These are phyloP conservation scores for Drosophila eohydei DNA, from an alignment of 2,888 invertebrate species.

Conservation along the genomic window DNA sequence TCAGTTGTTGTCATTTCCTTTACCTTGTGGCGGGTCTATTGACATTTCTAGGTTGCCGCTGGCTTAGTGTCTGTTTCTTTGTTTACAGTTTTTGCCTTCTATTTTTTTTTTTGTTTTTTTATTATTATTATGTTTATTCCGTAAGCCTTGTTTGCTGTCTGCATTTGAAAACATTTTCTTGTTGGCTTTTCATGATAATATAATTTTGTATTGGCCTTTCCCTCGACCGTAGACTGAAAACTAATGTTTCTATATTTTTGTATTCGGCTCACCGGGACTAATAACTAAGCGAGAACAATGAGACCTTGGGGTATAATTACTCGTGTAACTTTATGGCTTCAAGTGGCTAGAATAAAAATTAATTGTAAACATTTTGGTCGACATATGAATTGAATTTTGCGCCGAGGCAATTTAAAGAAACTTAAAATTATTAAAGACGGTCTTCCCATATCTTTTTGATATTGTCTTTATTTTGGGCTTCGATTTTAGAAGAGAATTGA, in stretches of 20 bases:
- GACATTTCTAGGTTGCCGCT: slow-evolving; percentile 72
- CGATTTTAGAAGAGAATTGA: no score
- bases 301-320: slow-evolving; percentile 38
- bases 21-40: slow-evolving; percentile 63
- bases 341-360: slow-evolving; percentile 28
- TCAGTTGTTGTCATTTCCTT: slow-evolving; percentile 30
- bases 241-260: slow-evolving; percentile 1
- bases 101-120: slow-evolving; percentile 15
- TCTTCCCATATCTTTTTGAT: not conserved
- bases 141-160: slow-evolving; percentile 28
- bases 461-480: not conserved
- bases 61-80: slow-evolving; percentile 24
- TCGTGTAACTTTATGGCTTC: slow-evolving; percentile 36
- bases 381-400: not conserved
- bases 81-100: slow-evolving; percentile 17
- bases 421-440: no score
- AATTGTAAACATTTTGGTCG: slow-evolving; percentile 11
- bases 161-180: slow-evolving; percentile 30
- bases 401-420: not conserved
- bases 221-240: not conserved
- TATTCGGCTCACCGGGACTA: slow-evolving; percentile 18
- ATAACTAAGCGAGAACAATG: slow-evolving; percentile 29
- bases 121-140: slow-evolving; percentile 21
- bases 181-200: not conserved
- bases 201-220: not conserved